These are phyloP conservation scores for Nannospalax galili DNA, from an alignment of 2,113 vertebrate genomes.

Conservation along the genomic window DNA sequence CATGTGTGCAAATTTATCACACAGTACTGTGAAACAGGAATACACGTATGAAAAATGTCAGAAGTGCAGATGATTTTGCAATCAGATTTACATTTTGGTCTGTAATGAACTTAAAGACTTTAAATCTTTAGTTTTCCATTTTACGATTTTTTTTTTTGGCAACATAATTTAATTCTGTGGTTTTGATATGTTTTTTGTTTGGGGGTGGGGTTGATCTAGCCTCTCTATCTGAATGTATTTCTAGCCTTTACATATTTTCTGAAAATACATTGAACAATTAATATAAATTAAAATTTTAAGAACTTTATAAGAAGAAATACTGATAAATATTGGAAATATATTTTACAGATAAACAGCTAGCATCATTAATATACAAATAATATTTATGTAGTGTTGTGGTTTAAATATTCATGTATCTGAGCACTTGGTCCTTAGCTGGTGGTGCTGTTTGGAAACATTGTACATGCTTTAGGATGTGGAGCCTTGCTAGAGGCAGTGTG, in stretches of 20 bases:
- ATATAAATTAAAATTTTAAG: background rate
- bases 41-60: slow-evolving; percentile 53
- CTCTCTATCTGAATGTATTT: background rate
- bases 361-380: background rate
- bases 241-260: background rate
- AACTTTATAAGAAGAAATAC: background rate
- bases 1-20: background rate
- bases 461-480: no score
- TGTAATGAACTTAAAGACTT: slow-evolving; percentile 70
- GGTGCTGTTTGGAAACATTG: no score
- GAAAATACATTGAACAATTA: slow-evolving; percentile 9
- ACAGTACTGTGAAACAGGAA: no score
- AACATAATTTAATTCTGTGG: slow-evolving; percentile 51
- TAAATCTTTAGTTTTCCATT: slow-evolving; percentile 12
- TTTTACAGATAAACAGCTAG: background rate
- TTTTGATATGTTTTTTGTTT: slow-evolving; percentile 30
- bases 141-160: slow-evolving; percentile 16
- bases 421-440: no score
- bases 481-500: no score
- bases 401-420: no score
- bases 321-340: background rate
- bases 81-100: slow-evolving; percentile 66
- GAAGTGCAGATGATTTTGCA: slow-evolving; percentile 66
- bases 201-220: background rate
- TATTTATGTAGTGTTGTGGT: background rate